Conservation (phyloP, 2,888 invertebrate genomes). For the Chloroclystis v-ata region DNA sequence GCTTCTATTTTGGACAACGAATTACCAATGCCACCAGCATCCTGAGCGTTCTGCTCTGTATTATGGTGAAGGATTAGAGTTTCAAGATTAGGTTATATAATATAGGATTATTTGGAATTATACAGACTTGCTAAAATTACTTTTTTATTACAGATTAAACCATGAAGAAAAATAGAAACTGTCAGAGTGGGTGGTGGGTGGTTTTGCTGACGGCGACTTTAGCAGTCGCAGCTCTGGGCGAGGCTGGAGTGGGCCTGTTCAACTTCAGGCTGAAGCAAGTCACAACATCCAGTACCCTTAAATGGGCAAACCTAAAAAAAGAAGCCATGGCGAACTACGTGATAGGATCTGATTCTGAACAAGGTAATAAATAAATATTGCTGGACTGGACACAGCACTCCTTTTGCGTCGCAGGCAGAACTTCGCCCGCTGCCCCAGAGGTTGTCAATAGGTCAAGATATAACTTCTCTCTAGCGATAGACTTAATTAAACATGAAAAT, state of each 20-base stretch:
- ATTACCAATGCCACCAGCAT: no score
- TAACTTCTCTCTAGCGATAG: no score
- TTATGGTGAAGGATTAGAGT: no score
- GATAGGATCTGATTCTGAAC: slow-evolving; percentile 73
- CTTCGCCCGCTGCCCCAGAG: no score
- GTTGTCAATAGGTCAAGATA: no score
- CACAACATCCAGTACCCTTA: slow-evolving; percentile 87
- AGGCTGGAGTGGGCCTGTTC: slow-evolving; percentile 60
- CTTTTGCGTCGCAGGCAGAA: no score
- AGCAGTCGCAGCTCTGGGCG: slow-evolving; percentile 48
- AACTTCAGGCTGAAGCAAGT: slow-evolving; percentile 79
- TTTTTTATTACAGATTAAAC: slow-evolving; percentile 39
- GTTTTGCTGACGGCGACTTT: slow-evolving; percentile 57
- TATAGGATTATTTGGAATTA: no score
- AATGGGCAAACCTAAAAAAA: slow-evolving; percentile 81
- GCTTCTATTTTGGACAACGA: no score
- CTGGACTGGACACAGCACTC: no score
- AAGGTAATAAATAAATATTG: slow-evolving; percentile 47
- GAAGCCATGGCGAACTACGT: slow-evolving; percentile 79
- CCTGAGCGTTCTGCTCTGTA: no score
- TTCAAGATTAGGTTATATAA: no score
- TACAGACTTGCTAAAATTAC: background rate
- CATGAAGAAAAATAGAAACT: slow-evolving; percentile 64
- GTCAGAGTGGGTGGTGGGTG: slow-evolving; percentile 63
- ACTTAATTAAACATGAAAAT: no score